Base-by-base conservation (phyloP, 1,140 invertebrate genomes). In the Tetragonula clypearis region DNA sequence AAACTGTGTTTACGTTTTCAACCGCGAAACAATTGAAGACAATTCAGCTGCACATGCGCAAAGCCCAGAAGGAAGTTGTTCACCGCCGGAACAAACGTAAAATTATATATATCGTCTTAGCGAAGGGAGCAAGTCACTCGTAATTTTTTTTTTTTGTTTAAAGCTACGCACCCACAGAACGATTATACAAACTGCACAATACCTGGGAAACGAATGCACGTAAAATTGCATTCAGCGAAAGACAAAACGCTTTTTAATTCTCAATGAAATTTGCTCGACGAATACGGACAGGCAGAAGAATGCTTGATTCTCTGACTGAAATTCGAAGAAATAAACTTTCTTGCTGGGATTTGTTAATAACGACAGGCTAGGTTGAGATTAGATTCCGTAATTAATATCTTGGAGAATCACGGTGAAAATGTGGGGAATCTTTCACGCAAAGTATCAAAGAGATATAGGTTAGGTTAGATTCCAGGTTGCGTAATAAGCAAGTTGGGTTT, bases 221-320 rank as follows among this genome's bases (percentile, higher is more conserved):
- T 30, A 15, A n/a, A 56, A 21, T 65, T 65, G 23, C 12, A 65
- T 75, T 55, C 26, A 66, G 2, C 58, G 2, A 3, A 17, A 35
- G 17, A 82, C 58, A 82, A 82, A 66, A 53, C 58, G 2, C 11
- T 17, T 41, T n/a, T 9, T 55, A 55, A 41, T 75, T 82, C 60
- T 65, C 55, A 30, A 62, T 66, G 49, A 3, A 30, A 4, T 72
- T 15, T 6, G 23, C 53, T 75, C n/a, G 23, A 41, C 21, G 26
- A 23, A 65, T 60, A 41, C 17, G 14, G 30, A 21, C 58, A 14
- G 15, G 21, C 35, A 66, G 69, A 23, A 66, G 69, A 23, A 4
- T 60, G 12, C 11, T 53, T 30, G 2, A 14, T 1, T 14, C 5
- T 53, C 14, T 21, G 41, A 49, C 41, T 35, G 35, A 23, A 81